These are phyloP conservation scores for Cyrtorhinus lividipennis DNA, from an alignment of 1,140 invertebrate species.

Conservation along the genomic window DNA sequence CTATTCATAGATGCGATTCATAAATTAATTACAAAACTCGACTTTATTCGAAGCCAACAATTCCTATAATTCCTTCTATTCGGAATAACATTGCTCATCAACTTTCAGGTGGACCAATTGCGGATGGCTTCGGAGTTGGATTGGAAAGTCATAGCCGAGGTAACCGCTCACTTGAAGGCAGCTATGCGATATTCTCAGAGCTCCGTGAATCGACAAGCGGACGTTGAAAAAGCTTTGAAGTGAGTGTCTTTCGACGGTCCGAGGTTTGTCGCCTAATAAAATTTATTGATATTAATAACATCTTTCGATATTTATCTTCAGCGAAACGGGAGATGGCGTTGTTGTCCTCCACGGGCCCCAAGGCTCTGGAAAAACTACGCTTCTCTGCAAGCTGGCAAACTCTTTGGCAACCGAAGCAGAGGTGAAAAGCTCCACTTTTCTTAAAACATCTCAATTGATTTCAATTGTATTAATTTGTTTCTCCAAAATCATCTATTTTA, in stretches of 20 bases:
- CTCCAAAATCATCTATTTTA: too few relatives aligned
- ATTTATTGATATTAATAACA: too few relatives aligned
- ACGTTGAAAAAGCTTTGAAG: neutral
- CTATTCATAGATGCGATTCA: too few relatives aligned
- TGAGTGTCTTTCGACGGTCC: too few relatives aligned
- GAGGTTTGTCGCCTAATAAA: neutral
- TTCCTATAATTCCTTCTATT: too few relatives aligned
- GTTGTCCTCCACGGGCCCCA: slow-evolving; percentile 58
- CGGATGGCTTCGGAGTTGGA: slow-evolving; percentile 8
- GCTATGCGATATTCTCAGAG: slow-evolving; percentile 1
- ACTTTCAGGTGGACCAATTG: slow-evolving; percentile 1
- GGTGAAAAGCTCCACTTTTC: too few relatives aligned
- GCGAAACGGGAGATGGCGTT: slow-evolving; percentile 26
- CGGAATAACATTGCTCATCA: too few relatives aligned
- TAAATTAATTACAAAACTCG: too few relatives aligned
- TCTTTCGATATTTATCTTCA: neutral
- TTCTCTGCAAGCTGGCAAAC: slow-evolving; percentile 50
- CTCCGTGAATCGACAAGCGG: slow-evolving; percentile 3
- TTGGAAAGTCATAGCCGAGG: slow-evolving; percentile 5
- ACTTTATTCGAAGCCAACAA: too few relatives aligned
- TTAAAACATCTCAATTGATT: too few relatives aligned
- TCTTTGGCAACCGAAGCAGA: neutral
- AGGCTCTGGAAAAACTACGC: slow-evolving; percentile 66
- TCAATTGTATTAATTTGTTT: too few relatives aligned
- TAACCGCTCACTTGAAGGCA: slow-evolving; percentile 1